phyloP scores from a whole-genome alignment of 2,888 invertebrate genomes.

The Charanyca ferruginea region DNA sequence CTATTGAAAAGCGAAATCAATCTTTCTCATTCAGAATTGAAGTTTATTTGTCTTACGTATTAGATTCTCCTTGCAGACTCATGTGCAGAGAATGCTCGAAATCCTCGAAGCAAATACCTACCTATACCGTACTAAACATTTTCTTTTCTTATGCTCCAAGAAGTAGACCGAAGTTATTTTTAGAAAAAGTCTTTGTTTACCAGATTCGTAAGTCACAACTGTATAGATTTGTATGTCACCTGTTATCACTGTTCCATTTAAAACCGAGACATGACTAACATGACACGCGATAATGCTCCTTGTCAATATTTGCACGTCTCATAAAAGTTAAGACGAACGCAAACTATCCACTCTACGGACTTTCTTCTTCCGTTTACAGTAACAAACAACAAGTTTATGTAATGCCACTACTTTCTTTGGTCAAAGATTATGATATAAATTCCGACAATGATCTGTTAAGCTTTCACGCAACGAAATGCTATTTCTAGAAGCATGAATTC shows the following conservation, averaged over 20 bases:
- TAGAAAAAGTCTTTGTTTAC: conserved; percentile 24
- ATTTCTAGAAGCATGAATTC: conserved; percentile 45
- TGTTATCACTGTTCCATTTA: conserved; percentile 58
- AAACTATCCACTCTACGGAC: conserved; percentile 26
- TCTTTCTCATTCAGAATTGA: conserved; percentile 41
- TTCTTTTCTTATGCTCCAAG: conserved; percentile 13
- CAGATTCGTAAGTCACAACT: conserved; percentile 28
- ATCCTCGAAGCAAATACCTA: conserved; percentile 14
- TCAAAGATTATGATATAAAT: conserved; percentile 48
- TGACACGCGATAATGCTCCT: conserved; percentile 67
- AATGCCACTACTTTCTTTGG: conserved; percentile 52
- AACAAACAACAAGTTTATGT: conserved; percentile 47
- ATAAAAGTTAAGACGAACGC: conserved; percentile 65
- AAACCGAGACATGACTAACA: conserved; percentile 60
- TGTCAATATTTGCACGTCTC: conserved; percentile 77
- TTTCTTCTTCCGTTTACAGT: conserved; percentile 35
- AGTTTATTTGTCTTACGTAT: conserved; percentile 44
- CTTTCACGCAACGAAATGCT: conserved; percentile 33
- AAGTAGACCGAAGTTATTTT: conserved; percentile 18
- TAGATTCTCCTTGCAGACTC: conserved; percentile 21
- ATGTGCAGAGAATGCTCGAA: conserved; percentile 9
- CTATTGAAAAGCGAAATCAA: conserved; percentile 45
- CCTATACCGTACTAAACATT: conserved; percentile 16
- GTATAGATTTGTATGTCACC: conserved; percentile 53
- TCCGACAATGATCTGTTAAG: conserved; percentile 36